A percentile compares a stretch with the other conserved stretches of the same genome.
phyloP scores from a whole-genome alignment of 2,888 invertebrate genomes.

The Drosophila flavopinicola region DNA sequence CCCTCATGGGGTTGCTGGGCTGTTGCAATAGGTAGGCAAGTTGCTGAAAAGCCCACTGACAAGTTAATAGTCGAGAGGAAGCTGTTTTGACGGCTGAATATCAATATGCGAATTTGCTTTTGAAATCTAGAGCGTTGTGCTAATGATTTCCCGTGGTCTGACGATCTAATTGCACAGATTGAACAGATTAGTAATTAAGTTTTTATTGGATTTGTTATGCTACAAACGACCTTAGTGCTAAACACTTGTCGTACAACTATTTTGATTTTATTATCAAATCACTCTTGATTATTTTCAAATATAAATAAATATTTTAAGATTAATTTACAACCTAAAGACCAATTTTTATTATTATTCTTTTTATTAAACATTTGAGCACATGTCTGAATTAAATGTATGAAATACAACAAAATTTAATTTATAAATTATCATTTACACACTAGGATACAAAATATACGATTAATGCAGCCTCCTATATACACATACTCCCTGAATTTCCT shows the following conservation, averaged over 20 bases:
- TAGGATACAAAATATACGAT: too few species aligned
- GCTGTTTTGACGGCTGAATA: constrained; percentile 55
- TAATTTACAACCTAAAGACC: too few species aligned
- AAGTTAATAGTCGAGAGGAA: constrained; percentile 72
- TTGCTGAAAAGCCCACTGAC: constrained; percentile 63
- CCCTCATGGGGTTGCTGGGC: constrained; percentile 11
- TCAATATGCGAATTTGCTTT: constrained; percentile 38
- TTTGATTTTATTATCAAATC: too few species aligned
- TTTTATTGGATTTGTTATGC: not conserved
- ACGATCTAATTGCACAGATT: constrained; percentile 33
- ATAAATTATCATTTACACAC: too few species aligned
- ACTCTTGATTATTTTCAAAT: too few species aligned
- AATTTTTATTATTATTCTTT: too few species aligned
- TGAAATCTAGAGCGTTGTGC: constrained; percentile 36
- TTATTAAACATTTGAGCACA: too few species aligned
- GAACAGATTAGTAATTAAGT: not conserved
- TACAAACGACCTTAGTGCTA: not conserved
- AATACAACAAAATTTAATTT: too few species aligned
- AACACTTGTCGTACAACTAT: not conserved
- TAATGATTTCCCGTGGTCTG: constrained; percentile 50
- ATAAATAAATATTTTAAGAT: too few species aligned
- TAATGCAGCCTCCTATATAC: too few species aligned
- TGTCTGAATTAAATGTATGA: too few species aligned
- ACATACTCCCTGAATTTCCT: not conserved
- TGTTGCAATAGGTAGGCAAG: constrained; percentile 51